Evolutionary conservation across 1,140 invertebrate genomes (phyloP).

Genomic region (Bombus cullumanus): DNA sequence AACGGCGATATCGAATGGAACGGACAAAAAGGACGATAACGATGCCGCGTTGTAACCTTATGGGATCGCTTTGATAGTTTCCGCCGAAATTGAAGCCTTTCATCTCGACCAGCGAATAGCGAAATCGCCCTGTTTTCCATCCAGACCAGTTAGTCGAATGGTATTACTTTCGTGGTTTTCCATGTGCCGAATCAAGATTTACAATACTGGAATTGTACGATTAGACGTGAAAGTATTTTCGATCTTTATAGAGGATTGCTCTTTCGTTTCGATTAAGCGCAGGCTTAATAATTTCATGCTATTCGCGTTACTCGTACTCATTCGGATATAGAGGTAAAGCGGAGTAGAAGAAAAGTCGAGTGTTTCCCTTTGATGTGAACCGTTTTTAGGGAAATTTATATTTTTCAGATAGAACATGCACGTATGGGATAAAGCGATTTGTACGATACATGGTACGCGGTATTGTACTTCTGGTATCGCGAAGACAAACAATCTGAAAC

Average conservation of each 20-base stretch:
- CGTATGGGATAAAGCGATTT: too few relatives aligned
- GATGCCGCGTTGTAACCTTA: slow-evolving; percentile 11
- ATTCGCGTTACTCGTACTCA: too few relatives aligned
- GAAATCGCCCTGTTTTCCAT: not conserved
- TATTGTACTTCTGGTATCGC: too few relatives aligned
- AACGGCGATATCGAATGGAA: not conserved
- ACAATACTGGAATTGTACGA: not conserved
- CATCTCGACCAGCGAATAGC: not conserved
- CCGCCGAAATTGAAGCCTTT: slow-evolving; percentile 1
- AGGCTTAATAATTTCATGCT: too few relatives aligned
- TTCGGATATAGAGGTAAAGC: too few relatives aligned
- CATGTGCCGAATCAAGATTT: not conserved
- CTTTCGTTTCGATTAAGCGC: not conserved
- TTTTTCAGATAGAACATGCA: too few relatives aligned
- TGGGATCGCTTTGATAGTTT: not conserved
- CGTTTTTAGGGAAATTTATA: too few relatives aligned
- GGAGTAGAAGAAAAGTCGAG: too few relatives aligned
- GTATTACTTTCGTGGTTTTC: slow-evolving; percentile 6
- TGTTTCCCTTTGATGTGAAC: too few relatives aligned
- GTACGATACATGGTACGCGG: too few relatives aligned
- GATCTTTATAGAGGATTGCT: not conserved
- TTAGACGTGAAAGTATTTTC: not conserved
- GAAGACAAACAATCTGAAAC: too few relatives aligned
- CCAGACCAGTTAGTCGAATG: not conserved
- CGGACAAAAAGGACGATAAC: not conserved